Base-by-base conservation (phyloP, 2,888 invertebrate genomes). In the Heterodera filipjevi region DNA sequence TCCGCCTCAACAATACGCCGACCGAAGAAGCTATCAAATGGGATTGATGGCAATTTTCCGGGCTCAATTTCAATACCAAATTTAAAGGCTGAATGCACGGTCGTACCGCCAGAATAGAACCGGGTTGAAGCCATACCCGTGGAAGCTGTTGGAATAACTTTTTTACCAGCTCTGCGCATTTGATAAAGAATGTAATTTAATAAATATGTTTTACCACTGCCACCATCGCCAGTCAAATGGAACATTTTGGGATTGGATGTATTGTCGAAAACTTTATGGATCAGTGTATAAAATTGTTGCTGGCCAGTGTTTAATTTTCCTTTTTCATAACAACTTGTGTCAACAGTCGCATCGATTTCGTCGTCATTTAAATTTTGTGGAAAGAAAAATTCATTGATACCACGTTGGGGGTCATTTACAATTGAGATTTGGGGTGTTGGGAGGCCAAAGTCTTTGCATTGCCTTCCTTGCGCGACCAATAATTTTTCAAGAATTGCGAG, bases 101-200 rank as follows among this genome's bases (percentile, higher is more conserved):
- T 90, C 81, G 87, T 83, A 6, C 90, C 90, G 14, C 87, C 85
- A 0, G 46, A 53, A 74, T 86, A 84, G n/a, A 91, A 81, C 39
- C 90, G 85, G 16, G 90, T 90, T 12, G 90, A 90, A 46, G 90
- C 90, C 81, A 91, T 90, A 6, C 90, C 90, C 6, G 90, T 90
- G 33, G 89, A 90, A 12, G 90, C 90, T 27, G 90, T 82, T 27
- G 90, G 89, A 30, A 90, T 66, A n/a, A 89, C 49, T 14, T 46
- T 35, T 22, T 71, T 74, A 12, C 49, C 49, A 32, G 16, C 22
- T 22, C 30, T 33, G 0, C 59, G 46, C 3, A 72, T 10, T 12
- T 53, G 70, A 30, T 33, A 39, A 5, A 80, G 32, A 3, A 80
- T 32, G 0, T 68, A 66, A 35, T 80, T 80, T 35, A 73, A 76